Conservation (phyloP, 30 jellyfish, hydroid and myxozoan genomes). For the Mastigias papua region DNA sequence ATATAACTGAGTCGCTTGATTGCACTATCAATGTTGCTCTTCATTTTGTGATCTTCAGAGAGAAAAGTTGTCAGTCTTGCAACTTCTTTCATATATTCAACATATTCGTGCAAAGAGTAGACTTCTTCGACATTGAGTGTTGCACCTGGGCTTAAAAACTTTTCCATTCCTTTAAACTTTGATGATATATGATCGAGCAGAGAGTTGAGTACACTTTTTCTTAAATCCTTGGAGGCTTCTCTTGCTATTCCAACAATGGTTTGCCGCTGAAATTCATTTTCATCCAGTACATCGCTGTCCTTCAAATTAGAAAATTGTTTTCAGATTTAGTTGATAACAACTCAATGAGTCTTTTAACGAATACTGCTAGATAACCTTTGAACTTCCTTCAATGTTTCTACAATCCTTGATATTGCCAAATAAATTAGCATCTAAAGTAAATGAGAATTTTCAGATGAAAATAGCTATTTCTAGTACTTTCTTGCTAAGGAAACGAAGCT, state of each 20-base stretch:
- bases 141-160: slow-evolving; percentile 73
- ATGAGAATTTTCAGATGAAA: too few species aligned
- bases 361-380: too few species aligned
- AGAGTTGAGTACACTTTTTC: slow-evolving; percentile 68
- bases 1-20: slow-evolving; percentile 71
- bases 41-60: slow-evolving; percentile 66
- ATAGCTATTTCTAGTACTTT: too few species aligned
- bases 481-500: too few species aligned
- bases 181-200: slow-evolving; percentile 77
- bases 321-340: neutral
- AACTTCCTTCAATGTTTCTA: too few species aligned
- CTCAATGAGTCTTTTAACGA: too few species aligned
- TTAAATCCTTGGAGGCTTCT: slow-evolving; percentile 75
- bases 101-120: slow-evolving; percentile 67
- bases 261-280: slow-evolving; percentile 71
- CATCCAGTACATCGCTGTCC: slow-evolving; percentile 79
- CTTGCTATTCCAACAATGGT: slow-evolving; percentile 68
- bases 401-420: too few species aligned
- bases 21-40: slow-evolving; percentile 50
- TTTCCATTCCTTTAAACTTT: slow-evolving; percentile 75
- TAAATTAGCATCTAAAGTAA: too few species aligned
- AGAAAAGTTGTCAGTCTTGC: slow-evolving; percentile 65
- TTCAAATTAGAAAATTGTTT: neutral
- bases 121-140: slow-evolving; percentile 49
- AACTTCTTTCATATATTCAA: slow-evolving; percentile 76